Evolutionary conservation across 2,888 invertebrate species (phyloP), one percentile per base, ranked within the genome.

Genomic region (Diplazon laetatorius): DNA sequence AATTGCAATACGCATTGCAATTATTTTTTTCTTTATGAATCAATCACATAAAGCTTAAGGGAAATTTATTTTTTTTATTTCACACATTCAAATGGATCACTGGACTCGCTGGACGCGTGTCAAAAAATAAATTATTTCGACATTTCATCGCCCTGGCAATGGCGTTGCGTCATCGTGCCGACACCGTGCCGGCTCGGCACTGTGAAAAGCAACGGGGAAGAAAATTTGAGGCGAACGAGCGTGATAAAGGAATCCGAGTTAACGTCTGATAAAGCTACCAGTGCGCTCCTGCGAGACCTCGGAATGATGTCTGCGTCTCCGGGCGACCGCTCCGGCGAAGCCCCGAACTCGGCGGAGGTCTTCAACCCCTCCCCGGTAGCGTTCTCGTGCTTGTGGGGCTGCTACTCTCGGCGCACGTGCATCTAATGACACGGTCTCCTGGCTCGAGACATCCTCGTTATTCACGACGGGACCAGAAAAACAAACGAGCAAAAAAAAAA

Each of bases 211-310:
- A 65, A 16, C 9, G 2, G 44, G 46, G 30, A 44, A 22, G 9
- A 46, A 12, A 20, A 48, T 6, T n/a, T 12, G 16, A 30, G 18
- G 37, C 18, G 12, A 18, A 12, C 10, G 35, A 65, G 50, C 1
- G n/a, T 35, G 37, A 48, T 46, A 50, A n/a, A 37, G 44, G 20
- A 48, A 14, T 18, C 25, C 46, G 25, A 10, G 50, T 60, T 71
- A 76, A 74, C 78, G 66, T 82, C 74, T 83, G 80, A 82, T 82
- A 82, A 82, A 82, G 80, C 82, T 77, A 82, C 83, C 82, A 60
- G 78, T 66, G 37, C 75, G 50, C 6, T 30, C n/a, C n/a, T n/a
- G n/a, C 75, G 48, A 22, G 46, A 35, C 42, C 59, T 62, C 68
- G 66, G 69, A 69, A 76, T 71, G 74, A 80, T 74, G 71, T 59